These are phyloP conservation scores for Plotosus lineatus DNA, from an alignment of 2,113 vertebrate species.

Conservation along the genomic window DNA sequence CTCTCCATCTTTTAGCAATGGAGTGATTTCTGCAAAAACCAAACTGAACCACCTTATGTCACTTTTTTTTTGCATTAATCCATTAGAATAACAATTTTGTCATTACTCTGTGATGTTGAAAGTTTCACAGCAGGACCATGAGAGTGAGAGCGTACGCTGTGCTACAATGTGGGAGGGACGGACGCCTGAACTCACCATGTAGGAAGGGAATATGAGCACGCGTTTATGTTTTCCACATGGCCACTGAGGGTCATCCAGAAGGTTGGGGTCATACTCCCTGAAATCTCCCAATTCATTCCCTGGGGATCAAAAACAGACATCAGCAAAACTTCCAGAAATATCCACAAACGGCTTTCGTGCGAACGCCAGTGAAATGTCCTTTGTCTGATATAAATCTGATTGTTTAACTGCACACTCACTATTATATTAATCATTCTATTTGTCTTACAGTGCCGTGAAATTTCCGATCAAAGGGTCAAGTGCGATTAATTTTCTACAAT, in stretches of 20 bases:
- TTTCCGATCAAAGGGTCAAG: not conserved
- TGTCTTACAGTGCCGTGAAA: not conserved
- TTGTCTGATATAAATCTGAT: not conserved
- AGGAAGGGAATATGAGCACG: constrained; percentile 95
- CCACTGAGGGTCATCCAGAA: constrained; percentile 98
- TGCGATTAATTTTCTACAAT: not conserved
- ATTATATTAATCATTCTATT: not conserved
- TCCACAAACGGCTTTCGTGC: no score
- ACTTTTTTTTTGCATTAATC: no score
- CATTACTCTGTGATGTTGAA: not conserved
- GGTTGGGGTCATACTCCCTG: constrained; percentile 92
- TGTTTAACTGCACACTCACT: not conserved
- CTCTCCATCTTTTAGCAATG: no score
- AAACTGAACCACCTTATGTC: no score
- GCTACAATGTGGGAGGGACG: not conserved
- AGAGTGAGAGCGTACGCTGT: no score
- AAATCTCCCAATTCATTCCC: constrained; percentile 91
- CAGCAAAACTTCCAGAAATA: not conserved
- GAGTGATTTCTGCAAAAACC: no score
- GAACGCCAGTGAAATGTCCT: not conserved
- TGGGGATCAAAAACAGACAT: constrained; percentile 58
- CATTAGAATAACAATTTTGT: no score
- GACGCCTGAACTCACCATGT: constrained; percentile 82
- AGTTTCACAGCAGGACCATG: not conserved
- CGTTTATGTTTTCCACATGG: constrained; percentile 98